Evolutionary conservation across 2,797 vertebrate species (phyloP), one percentile per base, ranked within the genome.

Genomic region (Phoxinus dragarum): DNA sequence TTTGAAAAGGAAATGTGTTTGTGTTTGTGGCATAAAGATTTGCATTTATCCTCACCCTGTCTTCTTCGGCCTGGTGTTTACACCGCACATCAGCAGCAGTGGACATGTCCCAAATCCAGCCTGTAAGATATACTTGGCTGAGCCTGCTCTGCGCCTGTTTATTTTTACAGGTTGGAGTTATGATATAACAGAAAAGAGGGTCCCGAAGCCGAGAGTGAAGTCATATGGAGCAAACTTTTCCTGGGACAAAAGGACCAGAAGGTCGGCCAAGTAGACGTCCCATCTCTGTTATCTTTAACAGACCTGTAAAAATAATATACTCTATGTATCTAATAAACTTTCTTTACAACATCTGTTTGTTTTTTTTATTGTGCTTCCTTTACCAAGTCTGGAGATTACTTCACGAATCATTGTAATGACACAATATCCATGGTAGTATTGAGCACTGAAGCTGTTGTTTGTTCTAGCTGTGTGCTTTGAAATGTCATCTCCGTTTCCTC

Each of bases 211-310:
- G 82, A 97, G 97, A 93, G 97, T 96, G 90, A 99, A 99, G 93
- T 99, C 98, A 90, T 99, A 99, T 0, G 98, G 97, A 47, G 96
- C 97, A 88, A 99, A 99, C 96, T 99, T 98, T 96, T 98, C 98
- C 92, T 99, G 98, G 98, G 94, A 98, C 95, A 99, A 97, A 95
- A 97, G 98, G 94, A 98, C 97, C 90, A 95, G 97, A 92, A 96
- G 98, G 89, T 98, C 98, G 74, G 96, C 97, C 88, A 99, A 99
- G 94, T 99, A 96, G 96, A 94, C 92, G 90, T 92, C 94, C 94
- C 93, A 90, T 94, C 87, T 92, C 92, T 93, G 93, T 93, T 93
- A 88, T 96, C 94, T 94, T 16, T 96, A 93, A 94, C 94, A 92
- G 93, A 93, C 90, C 80, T 94, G 94, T 95, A 95, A 75, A 88